phyloP scores from a whole-genome alignment of 2,888 invertebrate species.

The Tortricodes alternella region DNA sequence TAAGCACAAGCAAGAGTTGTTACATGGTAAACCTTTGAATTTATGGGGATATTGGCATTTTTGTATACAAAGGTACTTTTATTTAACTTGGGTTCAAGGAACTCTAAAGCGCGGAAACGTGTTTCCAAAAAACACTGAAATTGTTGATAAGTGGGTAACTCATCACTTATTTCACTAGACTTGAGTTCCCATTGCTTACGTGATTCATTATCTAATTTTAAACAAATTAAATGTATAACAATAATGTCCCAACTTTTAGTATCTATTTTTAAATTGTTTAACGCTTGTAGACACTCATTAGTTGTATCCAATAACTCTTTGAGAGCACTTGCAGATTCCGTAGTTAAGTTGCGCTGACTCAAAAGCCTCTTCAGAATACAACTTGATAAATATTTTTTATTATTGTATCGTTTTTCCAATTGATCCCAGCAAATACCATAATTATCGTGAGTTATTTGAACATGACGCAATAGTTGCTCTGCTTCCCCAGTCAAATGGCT shows the following conservation, averaged over 20 bases:
- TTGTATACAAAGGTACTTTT: slow-evolving; percentile 18
- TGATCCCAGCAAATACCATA: not conserved
- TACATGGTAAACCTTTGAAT: not conserved
- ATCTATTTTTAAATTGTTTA: slow-evolving; percentile 29
- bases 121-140: slow-evolving; percentile 20
- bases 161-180: slow-evolving; percentile 2
- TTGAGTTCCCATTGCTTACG: slow-evolving; percentile 35
- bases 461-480: not conserved
- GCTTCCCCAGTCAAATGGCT: not conserved
- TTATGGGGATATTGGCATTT: not conserved
- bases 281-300: slow-evolving; percentile 32
- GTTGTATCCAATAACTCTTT: too few relatives aligned
- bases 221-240: slow-evolving; percentile 29
- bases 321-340: not conserved
- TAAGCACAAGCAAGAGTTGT: not conserved
- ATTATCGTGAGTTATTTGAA: not conserved
- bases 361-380: not conserved
- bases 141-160: slow-evolving; percentile 15
- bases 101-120: slow-evolving; percentile 14
- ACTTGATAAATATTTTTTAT: too few relatives aligned
- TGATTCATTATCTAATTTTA: slow-evolving; percentile 35
- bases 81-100: slow-evolving; percentile 5
- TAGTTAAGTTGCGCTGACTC: not conserved
- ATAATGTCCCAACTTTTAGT: slow-evolving; percentile 32
- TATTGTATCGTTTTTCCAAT: not conserved